Percentiles rank a stretch among this genome's conserved stretches.
These are phyloP conservation scores for Oostethus manadensis DNA, from an alignment of 2,113 vertebrate genomes.

Conservation along the genomic window DNA sequence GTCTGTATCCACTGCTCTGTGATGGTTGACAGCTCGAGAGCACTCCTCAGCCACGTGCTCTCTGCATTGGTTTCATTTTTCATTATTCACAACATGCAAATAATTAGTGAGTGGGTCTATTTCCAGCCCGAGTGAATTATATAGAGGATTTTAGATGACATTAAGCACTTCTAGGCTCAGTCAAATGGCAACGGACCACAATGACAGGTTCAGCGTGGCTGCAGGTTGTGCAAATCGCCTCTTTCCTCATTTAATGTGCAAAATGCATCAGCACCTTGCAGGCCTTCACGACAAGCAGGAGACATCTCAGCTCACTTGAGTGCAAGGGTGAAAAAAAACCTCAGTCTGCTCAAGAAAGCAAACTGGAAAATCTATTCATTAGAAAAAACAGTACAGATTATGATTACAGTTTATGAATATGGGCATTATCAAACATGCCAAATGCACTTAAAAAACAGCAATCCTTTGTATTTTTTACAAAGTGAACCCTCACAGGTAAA, in stretches of 20 bases:
- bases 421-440: neutral
- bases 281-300: constrained; percentile 15
- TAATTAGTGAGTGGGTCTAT: constrained; percentile 20
- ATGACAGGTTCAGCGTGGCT: constrained; percentile 56
- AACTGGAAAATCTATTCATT: too few relatives aligned
- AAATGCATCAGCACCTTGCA: constrained; percentile 9
- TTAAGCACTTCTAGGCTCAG: constrained; percentile 7
- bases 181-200: constrained; percentile 13
- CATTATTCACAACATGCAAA: constrained; percentile 29
- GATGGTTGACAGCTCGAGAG: constrained; percentile 89
- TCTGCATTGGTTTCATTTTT: constrained; percentile 24
- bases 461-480: neutral
- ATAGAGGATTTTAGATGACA: constrained; percentile 14
- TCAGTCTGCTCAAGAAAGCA: constrained; percentile 1
- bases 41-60: constrained; percentile 69
- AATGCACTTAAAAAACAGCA: neutral
- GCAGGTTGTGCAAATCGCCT: constrained; percentile 68
- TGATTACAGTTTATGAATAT: neutral
- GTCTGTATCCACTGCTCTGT: constrained; percentile 90
- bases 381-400: neutral
- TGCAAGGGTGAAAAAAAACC: constrained; percentile 14
- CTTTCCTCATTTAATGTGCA: constrained; percentile 51
- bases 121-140: constrained; percentile 12
- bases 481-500: neutral
- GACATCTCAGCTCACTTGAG: constrained; percentile 17